Base-by-base conservation (phyloP, 1,140 invertebrate genomes). In the Chrysoperla carnea region DNA sequence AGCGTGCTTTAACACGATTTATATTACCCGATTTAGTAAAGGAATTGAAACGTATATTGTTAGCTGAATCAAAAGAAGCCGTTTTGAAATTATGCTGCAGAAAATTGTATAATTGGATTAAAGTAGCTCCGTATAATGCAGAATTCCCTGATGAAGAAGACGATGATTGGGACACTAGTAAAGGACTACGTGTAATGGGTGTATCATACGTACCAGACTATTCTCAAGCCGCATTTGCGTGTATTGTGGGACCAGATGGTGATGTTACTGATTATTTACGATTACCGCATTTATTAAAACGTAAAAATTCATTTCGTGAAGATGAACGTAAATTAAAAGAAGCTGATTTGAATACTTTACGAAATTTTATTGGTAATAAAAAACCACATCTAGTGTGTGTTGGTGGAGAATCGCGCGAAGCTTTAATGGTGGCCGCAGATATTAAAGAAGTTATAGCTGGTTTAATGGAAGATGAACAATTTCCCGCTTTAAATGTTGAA, bases 301-400 rank as follows among this genome's bases (percentile, higher is more conserved):
- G 86, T 11, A 81, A 78, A 52, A 85, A 84, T 52, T 73, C 81
- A 7, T 84, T 72, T 51, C 68, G 75, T 37, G 64, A 76, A 33
- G 69, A 75, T 7, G 85, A 92, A 46, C 78, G 82, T 52, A 49
- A 66, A 3, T 68, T 75, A 42, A 87, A 88, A 70, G 75, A 88
- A 59, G 70, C 78, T 4, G 92, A 97, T 63, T 56, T 96, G 38
- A 60, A 75, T 8, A 81, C 79, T 15, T 56, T 98, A 6, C 75
- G 77, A 40, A 76, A 89, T 47, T 95, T 99, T 49, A 88, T 99
- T 27, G 60, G 73, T 0, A 75, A 72, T 1, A 94, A 93, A 57
- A 91, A 92, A 53, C 95, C 96, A 0, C 95, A 99, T 61, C 80
- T 93, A 6, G 78, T 99, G 39, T 82, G 78, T 0, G 76, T 99